Conservation (phyloP, 2,888 invertebrate species). For the Lasioglossum oenotherae region DNA sequence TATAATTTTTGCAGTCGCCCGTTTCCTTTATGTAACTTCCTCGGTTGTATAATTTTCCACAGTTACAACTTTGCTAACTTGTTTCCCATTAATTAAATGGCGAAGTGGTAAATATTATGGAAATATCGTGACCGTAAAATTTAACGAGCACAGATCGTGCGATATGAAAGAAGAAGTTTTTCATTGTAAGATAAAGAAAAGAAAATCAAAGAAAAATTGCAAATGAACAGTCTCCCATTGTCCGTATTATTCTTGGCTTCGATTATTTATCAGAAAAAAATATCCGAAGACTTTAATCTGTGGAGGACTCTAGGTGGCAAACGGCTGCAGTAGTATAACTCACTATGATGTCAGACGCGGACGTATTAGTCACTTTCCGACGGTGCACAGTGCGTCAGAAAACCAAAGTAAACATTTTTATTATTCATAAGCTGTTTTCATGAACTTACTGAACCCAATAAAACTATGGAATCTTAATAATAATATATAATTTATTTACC, state of each 20-base stretch:
- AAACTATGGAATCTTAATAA: neutral
- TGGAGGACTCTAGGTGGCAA: neutral
- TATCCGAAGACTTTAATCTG: neutral
- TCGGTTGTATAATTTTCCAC: neutral
- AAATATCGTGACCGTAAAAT: neutral
- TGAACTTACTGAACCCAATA: neutral
- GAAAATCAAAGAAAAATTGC: neutral
- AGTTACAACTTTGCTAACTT: neutral
- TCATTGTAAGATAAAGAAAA: neutral
- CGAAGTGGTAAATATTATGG: neutral
- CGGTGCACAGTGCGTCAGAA: no score
- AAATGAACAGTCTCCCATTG: neutral
- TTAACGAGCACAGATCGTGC: neutral
- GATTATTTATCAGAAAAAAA: neutral
- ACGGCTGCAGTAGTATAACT: constrained; percentile 18
- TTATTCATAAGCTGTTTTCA: neutral
- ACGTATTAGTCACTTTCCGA: neutral
- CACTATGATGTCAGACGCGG: neutral
- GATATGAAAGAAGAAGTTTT: neutral
- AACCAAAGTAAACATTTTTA: neutral
- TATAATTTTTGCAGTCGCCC: neutral
- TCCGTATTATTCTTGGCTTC: neutral
- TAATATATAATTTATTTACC: no score
- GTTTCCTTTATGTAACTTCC: neutral
- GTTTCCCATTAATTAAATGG: neutral